Evolutionary conservation across 2,113 vertebrate species (phyloP), one percentile per base, ranked within the genome.

Genomic region (Panthera tigris): DNA sequence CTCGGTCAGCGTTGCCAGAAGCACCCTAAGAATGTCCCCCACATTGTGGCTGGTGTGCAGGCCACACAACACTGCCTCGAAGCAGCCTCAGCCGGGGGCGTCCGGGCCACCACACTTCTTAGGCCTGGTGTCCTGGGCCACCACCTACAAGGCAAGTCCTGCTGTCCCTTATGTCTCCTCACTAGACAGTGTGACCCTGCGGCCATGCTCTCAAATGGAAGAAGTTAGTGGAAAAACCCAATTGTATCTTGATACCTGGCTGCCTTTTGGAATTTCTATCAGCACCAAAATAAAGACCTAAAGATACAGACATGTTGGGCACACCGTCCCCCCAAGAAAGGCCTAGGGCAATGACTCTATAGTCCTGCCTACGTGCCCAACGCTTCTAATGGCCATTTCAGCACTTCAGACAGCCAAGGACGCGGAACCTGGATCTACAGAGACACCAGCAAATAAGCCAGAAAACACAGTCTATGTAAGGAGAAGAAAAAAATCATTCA

Each of bases 21-120:
- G 27, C 13, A 3, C 16, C 48, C 23, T 6, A 39, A 73, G 33
- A 61, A 63, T 4, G 1, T 0, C 50, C 11, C 93, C 39, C 33
- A 73, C 29, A 0, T 19, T 45, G 16, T 41, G 27, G 33, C 71
- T 27, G 1, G 36, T 78, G 61, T 0, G 2, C 19, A 29, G 45
- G 55, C 45, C 55, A 21, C 85, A 16, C 18, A 39, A 89, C 1
- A 8, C 78, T 21, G 27, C 71, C 87, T n/a, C 14, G 45, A 73
- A 73, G 9, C 27, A 33, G 55, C 6, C 8, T 19, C 7, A 15
- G 27, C 27, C 9, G 3, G 57, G 5, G 19, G 7, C 0, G 0
- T 33, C 3, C 1, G 1, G 50, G 48, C 39, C 48, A 52, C 45
- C 1, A 3, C 29, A 5, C 29, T 39, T 57, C 69, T 83, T 12